Conservation (phyloP, 1,140 invertebrate species). For the Thereuonema tuberculata region DNA sequence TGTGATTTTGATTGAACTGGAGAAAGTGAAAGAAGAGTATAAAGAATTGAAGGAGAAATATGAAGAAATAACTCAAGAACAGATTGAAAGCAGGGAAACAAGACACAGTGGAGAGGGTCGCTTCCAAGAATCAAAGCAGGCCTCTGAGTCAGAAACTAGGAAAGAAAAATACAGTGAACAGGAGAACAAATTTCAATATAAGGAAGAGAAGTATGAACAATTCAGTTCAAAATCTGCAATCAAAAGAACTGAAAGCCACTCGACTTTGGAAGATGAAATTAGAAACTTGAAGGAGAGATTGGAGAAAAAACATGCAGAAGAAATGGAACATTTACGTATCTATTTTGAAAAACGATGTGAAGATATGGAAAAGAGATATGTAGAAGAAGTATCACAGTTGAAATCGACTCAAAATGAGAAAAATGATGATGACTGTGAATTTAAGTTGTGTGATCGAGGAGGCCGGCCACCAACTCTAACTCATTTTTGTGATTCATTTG, state of each 20-base stretch:
- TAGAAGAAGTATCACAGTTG: background rate
- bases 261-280: background rate
- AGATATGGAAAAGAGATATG: background rate
- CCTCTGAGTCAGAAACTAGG: background rate
- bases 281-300: constrained; percentile 1
- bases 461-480: background rate
- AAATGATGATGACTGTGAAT: background rate
- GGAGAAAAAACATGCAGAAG: constrained; percentile 4
- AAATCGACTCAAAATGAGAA: background rate
- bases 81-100: background rate
- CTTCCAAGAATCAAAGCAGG: background rate
- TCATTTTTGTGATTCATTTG: constrained; percentile 1
- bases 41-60: constrained; percentile 1
- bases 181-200: no score
- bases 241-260: background rate
- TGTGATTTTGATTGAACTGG: background rate
- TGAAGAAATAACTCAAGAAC: constrained; percentile 1
- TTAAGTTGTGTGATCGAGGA: background rate
- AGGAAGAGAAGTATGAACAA: no score
- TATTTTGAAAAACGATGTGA: constrained; percentile 3
- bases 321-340: constrained; percentile 1
- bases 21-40: constrained; percentile 5
- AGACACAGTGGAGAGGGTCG: no score
- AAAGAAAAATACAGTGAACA: no score
- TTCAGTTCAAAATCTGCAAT: background rate